Conservation (phyloP, 2,797 vertebrate genomes). For the Phrynocephalus forsythii region DNA sequence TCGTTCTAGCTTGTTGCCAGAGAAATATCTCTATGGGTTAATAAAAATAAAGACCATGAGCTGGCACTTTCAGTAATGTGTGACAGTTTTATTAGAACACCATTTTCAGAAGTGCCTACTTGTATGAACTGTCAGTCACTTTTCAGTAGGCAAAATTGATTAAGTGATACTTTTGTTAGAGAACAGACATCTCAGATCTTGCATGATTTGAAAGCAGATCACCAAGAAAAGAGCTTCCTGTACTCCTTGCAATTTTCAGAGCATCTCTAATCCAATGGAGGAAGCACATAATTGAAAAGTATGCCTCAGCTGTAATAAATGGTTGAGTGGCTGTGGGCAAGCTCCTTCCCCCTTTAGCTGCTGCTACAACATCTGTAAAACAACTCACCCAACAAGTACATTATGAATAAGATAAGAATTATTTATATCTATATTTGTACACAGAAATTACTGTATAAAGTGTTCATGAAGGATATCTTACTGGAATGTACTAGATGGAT, state of each 20-base stretch:
- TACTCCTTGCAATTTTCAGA: background rate
- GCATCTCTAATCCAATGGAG: background rate
- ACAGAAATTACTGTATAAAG: background rate
- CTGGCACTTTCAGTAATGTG: conserved; percentile 10
- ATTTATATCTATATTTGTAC: background rate
- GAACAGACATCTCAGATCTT: background rate
- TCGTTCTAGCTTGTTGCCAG: background rate
- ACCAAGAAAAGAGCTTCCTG: background rate
- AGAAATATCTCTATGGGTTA: conserved; percentile 34
- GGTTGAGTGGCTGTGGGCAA: background rate
- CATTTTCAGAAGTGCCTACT: conserved; percentile 32
- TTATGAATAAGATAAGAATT: background rate
- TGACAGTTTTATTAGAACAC: background rate
- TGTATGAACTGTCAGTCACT: conserved; percentile 24
- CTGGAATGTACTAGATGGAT: background rate
- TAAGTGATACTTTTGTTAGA: conserved; percentile 14
- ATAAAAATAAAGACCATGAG: conserved; percentile 7
- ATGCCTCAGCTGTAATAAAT: background rate
- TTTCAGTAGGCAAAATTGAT: conserved; percentile 16
- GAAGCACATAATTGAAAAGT: background rate
- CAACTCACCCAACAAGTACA: background rate
- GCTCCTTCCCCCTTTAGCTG: background rate
- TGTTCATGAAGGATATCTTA: background rate
- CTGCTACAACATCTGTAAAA: background rate
- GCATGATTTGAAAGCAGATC: conserved; percentile 2